Evolutionary conservation across 2,797 vertebrate species (phyloP).

Genomic region (Kryptopterus vitreolus): DNA sequence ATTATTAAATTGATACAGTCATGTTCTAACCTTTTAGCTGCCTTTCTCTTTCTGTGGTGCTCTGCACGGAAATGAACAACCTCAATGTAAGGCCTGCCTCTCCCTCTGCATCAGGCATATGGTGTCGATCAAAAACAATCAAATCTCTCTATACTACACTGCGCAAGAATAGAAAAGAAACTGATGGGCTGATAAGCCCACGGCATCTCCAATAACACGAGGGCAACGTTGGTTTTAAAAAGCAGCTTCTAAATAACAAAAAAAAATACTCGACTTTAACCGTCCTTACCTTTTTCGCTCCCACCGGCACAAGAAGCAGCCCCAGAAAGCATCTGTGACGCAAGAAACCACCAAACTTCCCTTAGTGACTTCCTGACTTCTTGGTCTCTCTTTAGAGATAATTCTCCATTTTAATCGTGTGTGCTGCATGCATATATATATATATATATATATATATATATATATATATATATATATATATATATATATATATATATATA

Average conservation of each 20-base stretch:
- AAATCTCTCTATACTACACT: slow-evolving; percentile 15
- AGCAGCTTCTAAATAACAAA: slow-evolving; percentile 1
- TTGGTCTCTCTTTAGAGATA: slow-evolving; percentile 45
- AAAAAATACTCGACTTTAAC: background rate
- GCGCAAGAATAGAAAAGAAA: background rate
- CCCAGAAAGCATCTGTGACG: slow-evolving; percentile 69
- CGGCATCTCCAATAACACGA: background rate
- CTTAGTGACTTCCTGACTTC: slow-evolving; percentile 77
- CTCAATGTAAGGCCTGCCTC: slow-evolving; percentile 45
- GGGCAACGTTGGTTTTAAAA: slow-evolving; percentile 2
- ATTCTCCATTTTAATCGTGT: slow-evolving; percentile 53
- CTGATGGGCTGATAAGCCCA: background rate
- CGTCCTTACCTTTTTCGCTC: slow-evolving; percentile 73
- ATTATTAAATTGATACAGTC: too few species aligned
- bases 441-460: background rate
- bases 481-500: too few species aligned
- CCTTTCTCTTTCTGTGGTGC: slow-evolving; percentile 21
- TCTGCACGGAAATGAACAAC: slow-evolving; percentile 54
- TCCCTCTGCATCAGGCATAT: slow-evolving; percentile 35
- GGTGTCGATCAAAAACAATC: slow-evolving; percentile 24
- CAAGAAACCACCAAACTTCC: slow-evolving; percentile 79
- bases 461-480: background rate
- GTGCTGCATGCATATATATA: background rate
- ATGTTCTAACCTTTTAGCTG: slow-evolving; percentile 1
- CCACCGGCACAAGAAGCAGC: slow-evolving; percentile 70